A percentile compares a stretch with the other conserved stretches of the same genome.
Evolutionary conservation across 2,888 invertebrate genomes (phyloP).

Genomic region (Stenotaenia linearis): DNA sequence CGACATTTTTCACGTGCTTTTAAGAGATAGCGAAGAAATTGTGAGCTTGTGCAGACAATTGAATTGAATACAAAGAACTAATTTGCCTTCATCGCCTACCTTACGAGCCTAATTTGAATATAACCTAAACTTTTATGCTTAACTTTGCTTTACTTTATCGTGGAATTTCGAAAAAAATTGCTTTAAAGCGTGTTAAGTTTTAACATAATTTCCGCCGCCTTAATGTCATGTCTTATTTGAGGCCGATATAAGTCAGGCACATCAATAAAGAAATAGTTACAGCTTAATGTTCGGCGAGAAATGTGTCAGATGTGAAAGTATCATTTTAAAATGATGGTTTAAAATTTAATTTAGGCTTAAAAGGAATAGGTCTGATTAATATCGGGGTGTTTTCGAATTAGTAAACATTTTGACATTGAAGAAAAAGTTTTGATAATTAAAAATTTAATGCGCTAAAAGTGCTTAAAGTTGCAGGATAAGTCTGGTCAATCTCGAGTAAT

Average conservation of each 20-base stretch:
- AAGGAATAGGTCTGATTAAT: background rate
- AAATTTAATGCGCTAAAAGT: too few species aligned
- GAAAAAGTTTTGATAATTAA: too few species aligned
- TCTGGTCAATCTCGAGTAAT: too few species aligned
- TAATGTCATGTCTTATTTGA: background rate
- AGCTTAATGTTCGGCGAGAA: background rate
- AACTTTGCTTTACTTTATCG: too few species aligned
- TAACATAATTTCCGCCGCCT: background rate
- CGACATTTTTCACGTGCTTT: background rate
- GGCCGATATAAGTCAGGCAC: background rate
- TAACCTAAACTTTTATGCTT: background rate
- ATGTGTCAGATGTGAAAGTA: background rate
- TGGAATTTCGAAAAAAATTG: too few species aligned
- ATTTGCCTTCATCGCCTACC: background rate
- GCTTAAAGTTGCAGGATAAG: too few species aligned
- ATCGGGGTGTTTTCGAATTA: too few species aligned
- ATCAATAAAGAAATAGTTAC: background rate
- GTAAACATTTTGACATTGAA: too few species aligned
- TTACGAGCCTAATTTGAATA: background rate
- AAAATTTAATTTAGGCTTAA: background rate
- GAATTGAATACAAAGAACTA: background rate
- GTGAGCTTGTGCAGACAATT: background rate
- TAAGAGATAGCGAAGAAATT: background rate
- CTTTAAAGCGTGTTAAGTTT: too few species aligned
- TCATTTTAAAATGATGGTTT: background rate